Base-by-base conservation (phyloP, 2,113 vertebrate species). In the Stigmatopora nigra region DNA sequence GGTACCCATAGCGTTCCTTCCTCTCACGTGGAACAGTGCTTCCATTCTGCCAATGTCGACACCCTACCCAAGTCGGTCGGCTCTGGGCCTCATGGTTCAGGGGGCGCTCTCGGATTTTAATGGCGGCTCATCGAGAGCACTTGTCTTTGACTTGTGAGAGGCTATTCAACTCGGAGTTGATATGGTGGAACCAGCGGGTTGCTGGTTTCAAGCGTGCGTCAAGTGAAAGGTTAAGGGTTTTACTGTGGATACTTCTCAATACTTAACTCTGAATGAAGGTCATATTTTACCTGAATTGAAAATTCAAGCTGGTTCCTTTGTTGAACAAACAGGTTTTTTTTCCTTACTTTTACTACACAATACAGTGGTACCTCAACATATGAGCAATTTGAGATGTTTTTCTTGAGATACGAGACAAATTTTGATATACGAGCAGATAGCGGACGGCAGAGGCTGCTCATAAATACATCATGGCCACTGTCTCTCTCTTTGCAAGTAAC, bases 41-140 rank as follows among this genome's bases (percentile, higher is more conserved):
- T 62, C 85, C 70, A 80, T 84, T 88, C 81, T 90, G 76, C 63
- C 80, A 80, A 82, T 78, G 67, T 71, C 71, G 85, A 85, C 80
- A 83, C 84, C 82, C 82, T 75, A 87, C 76, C 80, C 46, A 53
- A 74, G 81, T 73, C 44, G 76, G 81, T 73, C 44, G 53, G 67
- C 83, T 81, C 52, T 84, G 75, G 75, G 73, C 75, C 78, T 75
- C 60, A 74, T 75, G 83, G 80, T 73, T 68, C 80, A 80, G 55
- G 74, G 79, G n/a, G n/a, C n/a, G 75, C 68, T 75, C 80, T 76
- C 69, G 71, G 74, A 72, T 38, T 44, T 83, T 76, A 80, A 84
- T 72, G 72, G 70, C 65, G 71, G 72, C 76, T 36, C 65, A 76
- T 70, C 63, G 61, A 82, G 76, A 76, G 70, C 79, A 70, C 70